Evolutionary conservation across 2,797 vertebrate genomes (phyloP), one percentile per base, ranked within the genome.

Genomic region (Amblyopsis hoosieri): DNA sequence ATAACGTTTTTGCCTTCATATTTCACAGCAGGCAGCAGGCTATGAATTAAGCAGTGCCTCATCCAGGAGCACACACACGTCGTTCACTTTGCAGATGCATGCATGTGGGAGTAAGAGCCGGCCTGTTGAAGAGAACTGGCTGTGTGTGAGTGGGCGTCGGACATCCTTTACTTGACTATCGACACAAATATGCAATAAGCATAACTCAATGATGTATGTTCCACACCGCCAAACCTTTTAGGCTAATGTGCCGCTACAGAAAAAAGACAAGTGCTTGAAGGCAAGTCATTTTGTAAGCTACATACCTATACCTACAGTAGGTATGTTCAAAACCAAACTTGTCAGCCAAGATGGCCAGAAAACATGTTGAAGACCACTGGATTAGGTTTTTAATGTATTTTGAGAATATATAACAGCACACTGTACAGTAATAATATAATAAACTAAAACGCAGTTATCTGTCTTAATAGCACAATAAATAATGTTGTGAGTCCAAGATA

Each of bases 211-310:
- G 67, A 76, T 75, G 63, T 63, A 66, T 77, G 64, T 68, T 54
- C 49, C 19, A 58, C 57, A 57, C 11, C 63, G 74, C 17, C 53
- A 51, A 68, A 72, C 49, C 70, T 84, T 76, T 84, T 81, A 84
- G 76, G 74, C 52, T 77, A 72, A 84, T 84, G 84, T 67, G 13
- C 9, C 37, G 3, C 3, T 37, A 37, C 52, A 59, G 57, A 52
- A 58, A 57, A 68, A 42, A 7, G 3, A 37, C 33, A 9, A 37
- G 33, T 6, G 33, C 33, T 37, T 6, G 5, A 37, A 37, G 33
- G 33, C 33, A 37, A 37, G 33, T 37, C 33, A 37, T 37, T 37
- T 37, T 37, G 23, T 29, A 29, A 29, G 23, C 23, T 29, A 4
- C 23, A 29, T 29, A 29, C 23, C 23, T 29, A 29, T 29, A 29